Base-by-base conservation (phyloP, 2,888 invertebrate genomes). In the Tiliacea aurago region DNA sequence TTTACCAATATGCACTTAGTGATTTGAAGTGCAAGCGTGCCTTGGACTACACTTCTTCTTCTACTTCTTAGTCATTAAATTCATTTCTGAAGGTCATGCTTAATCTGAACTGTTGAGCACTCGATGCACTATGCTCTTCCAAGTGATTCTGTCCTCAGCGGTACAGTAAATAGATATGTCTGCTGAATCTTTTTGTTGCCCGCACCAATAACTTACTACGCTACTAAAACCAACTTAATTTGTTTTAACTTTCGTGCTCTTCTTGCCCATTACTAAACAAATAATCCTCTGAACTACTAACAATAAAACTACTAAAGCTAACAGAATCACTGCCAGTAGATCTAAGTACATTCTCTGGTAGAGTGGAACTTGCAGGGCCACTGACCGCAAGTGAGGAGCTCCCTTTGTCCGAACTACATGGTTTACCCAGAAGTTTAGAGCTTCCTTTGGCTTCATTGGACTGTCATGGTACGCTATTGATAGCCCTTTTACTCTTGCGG, bases 281-380 rank as follows among this genome's bases (percentile, higher is more conserved):
- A 71, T 7, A 68, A 79, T 37, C 13, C 9, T 66, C 20, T 4
- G 53, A 4, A 75, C 11, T 5, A 59, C 10, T 10, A 74, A 51
- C 10, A 73, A 28, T 5, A 70, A 9, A 37, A 69, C 37, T 62
- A 81, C 13, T 18, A 79, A 28, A 51, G 62, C 45, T 58, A 70
- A 37, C 9, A 82, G 0, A 9, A 88, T 62, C 18, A 86, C 10
- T 20, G 78, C 87, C 58, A 88, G 9, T 4, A 94, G 76, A 81
- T 94, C 94, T 43, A 94, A 43, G 62, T 90, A 93, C 23, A 90
- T 4, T 70, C 90, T 91, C 83, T 93, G 90, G 83, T 93, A 94
- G 76, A 90, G 89, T 23, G 91, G 90, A 15, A 92, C 28, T 55
- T 82, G 55, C 0, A 93, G 78, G 0, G 93, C 93, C 0, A 88